Conservation (phyloP, 2,113 vertebrate species). For the Mirza zaza region DNA sequence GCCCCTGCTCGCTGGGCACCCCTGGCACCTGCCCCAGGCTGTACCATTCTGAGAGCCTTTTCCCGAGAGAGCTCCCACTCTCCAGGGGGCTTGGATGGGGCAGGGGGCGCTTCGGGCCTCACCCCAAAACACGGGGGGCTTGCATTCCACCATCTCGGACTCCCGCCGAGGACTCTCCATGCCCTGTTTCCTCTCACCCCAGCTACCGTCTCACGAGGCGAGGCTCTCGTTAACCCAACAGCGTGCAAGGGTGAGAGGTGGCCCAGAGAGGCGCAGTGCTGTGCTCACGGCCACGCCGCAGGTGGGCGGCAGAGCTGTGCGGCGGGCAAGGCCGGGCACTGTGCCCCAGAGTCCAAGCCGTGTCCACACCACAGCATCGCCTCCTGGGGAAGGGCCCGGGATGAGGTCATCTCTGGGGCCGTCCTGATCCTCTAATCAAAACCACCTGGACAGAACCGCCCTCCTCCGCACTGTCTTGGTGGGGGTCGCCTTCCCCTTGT, state of each 20-base stretch:
- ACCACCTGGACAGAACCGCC: background rate
- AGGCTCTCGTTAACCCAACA: too few relatives aligned
- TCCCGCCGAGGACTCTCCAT: background rate
- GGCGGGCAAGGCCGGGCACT: background rate
- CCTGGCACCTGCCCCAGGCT: background rate
- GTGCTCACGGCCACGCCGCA: background rate
- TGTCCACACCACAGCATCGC: background rate
- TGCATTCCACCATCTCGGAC: fast-evolving
- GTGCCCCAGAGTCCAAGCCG: background rate
- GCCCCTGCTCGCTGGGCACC: background rate
- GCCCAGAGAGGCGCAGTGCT: background rate
- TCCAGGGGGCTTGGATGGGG: fast-evolving
- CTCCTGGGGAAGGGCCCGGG: background rate
- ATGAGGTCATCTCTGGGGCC: background rate
- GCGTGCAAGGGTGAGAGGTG: background rate
- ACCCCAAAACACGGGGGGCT: background rate
- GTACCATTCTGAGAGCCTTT: background rate
- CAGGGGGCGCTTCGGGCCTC: background rate
- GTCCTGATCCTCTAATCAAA: background rate
- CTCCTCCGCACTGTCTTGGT: background rate
- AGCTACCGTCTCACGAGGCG: background rate
- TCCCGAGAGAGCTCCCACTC: background rate
- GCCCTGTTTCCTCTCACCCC: background rate
- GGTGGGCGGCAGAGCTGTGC: background rate
- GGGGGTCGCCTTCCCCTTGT: background rate